A percentile compares a stretch with the other conserved stretches of the same genome.
Evolutionary conservation across 2,797 vertebrate genomes (phyloP).

Genomic region (Myotis planiceps): DNA sequence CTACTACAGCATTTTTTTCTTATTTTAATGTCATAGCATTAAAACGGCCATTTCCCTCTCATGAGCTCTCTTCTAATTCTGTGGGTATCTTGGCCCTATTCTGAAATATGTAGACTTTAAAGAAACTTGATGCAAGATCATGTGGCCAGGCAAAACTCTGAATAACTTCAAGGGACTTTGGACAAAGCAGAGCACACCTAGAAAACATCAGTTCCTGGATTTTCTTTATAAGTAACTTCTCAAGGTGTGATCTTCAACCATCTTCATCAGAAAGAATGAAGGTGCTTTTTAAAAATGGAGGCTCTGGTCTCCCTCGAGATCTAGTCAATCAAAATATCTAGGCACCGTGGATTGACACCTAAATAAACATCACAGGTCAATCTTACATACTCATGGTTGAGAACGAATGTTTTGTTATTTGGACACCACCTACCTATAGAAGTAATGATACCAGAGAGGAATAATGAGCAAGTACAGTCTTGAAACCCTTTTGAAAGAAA

Average conservation of each 20-base stretch:
- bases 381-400: background rate
- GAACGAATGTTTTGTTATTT: background rate
- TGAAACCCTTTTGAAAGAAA: background rate
- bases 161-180: background rate
- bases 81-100: background rate
- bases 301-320: background rate
- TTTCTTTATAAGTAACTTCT: background rate
- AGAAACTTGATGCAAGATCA: background rate
- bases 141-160: background rate
- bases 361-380: background rate
- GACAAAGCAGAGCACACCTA: background rate
- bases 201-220: background rate
- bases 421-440: background rate
- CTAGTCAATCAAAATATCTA: background rate
- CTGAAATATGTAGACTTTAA: background rate
- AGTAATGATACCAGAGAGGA: background rate
- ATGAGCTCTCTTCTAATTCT: background rate
- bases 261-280: background rate
- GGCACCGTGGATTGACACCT: background rate
- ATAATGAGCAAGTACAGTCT: background rate
- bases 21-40: background rate
- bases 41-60: background rate
- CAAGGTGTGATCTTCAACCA: background rate
- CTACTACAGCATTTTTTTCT: background rate
- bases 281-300: background rate